phyloP scores from a whole-genome alignment of 2,797 vertebrate species.

The Catostomus latipinnis region DNA sequence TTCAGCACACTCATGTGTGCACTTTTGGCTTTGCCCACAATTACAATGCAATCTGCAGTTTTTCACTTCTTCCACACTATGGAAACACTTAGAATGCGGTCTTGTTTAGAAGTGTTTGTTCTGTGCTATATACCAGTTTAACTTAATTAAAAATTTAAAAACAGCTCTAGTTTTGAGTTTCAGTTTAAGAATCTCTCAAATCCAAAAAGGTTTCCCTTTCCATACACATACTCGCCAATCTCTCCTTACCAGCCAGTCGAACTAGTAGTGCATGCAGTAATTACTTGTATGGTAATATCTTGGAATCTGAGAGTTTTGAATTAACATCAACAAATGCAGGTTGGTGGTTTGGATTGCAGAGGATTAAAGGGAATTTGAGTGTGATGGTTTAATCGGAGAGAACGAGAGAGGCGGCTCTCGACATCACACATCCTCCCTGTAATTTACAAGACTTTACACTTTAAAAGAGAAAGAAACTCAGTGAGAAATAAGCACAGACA shows the following conservation, averaged over 20 bases:
- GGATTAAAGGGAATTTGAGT: conserved; percentile 52
- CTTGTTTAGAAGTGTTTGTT: background rate
- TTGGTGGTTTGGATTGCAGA: conserved; percentile 22
- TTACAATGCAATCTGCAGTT: conserved; percentile 48
- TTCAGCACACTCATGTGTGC: conserved; percentile 57
- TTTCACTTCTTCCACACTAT: conserved; percentile 43
- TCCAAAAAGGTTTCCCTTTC: background rate
- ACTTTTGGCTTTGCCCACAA: conserved; percentile 48
- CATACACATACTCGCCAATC: background rate
- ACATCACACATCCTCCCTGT: conserved; percentile 47
- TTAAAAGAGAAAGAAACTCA: conserved; percentile 34
- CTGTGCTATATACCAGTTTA: background rate
- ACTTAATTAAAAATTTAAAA: background rate
- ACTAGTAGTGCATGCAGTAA: conserved; percentile 5
- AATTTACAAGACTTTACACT: conserved; percentile 56
- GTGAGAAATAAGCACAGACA: background rate
- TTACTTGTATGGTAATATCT: conserved; percentile 28
- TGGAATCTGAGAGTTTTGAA: conserved; percentile 22
- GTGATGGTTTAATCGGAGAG: conserved; percentile 41
- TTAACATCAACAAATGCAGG: conserved; percentile 40
- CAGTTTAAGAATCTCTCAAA: background rate
- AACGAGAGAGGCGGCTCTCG: conserved; percentile 19
- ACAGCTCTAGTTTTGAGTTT: background rate
- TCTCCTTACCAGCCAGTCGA: background rate
- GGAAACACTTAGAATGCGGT: conserved; percentile 17